Conservation (phyloP, 2,797 vertebrate genomes). For the Carapus acus region DNA sequence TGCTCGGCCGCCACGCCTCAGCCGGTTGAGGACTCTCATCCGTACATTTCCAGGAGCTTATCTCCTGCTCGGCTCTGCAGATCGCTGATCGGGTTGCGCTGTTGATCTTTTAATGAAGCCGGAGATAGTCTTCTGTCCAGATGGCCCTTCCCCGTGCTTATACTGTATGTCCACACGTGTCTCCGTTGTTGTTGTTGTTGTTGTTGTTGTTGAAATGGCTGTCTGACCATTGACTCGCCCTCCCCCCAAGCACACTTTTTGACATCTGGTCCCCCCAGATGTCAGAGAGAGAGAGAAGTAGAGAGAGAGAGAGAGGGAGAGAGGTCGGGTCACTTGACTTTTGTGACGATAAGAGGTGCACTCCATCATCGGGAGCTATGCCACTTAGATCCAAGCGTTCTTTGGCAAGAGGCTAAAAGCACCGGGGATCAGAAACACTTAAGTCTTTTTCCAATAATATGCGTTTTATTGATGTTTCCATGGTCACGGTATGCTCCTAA, state of each 20-base stretch:
- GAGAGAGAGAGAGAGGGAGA: too few relatives aligned
- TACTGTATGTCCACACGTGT: conserved; percentile 27
- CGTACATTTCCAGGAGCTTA: conserved; percentile 55
- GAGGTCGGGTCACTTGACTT: conserved; percentile 55
- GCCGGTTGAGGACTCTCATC: conserved; percentile 35
- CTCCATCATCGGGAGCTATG: conserved; percentile 53
- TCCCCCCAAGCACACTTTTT: conserved; percentile 19
- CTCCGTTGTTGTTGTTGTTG: conserved; percentile 45
- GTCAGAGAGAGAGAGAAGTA: too few relatives aligned
- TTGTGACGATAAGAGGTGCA: conserved; percentile 44
- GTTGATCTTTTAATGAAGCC: conserved; percentile 64
- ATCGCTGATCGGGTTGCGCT: conserved; percentile 40
- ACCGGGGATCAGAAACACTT: conserved; percentile 32
- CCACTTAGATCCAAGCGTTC: conserved; percentile 30
- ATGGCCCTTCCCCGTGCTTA: conserved; percentile 48
- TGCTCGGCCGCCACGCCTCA: conserved; percentile 17
- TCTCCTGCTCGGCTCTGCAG: conserved; percentile 39
- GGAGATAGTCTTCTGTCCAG: conserved; percentile 56
- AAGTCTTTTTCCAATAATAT: conserved; percentile 11
- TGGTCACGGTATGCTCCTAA: background rate
- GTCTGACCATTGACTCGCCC: conserved; percentile 33
- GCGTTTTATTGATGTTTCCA: conserved; percentile 15
- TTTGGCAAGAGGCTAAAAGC: conserved; percentile 27
- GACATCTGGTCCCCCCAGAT: too few relatives aligned
- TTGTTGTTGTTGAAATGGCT: too few relatives aligned